These are phyloP conservation scores for Catalaphyllia jardinei DNA, from an alignment of 64 coral and sea anemone species.

Conservation along the genomic window DNA sequence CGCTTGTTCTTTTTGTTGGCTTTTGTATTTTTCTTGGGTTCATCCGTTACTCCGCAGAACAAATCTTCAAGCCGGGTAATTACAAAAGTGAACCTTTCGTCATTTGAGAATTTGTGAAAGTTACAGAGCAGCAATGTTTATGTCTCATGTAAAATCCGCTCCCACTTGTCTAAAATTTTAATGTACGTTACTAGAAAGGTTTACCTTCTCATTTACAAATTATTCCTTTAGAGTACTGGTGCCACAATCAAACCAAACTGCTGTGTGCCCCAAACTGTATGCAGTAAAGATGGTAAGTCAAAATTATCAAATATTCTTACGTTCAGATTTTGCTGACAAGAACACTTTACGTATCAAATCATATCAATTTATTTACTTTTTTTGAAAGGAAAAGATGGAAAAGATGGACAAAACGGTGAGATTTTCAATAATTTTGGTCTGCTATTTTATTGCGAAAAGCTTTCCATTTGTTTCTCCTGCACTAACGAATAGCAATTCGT, in stretches of 20 bases:
- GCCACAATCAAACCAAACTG: not conserved
- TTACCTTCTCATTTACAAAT: no score
- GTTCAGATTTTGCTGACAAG: not conserved
- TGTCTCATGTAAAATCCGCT: no score
- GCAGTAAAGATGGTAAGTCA: not conserved
- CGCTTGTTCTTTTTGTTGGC: constrained; percentile 6
- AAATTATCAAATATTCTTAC: not conserved
- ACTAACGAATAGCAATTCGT: not conserved
- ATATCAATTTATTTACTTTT: not conserved
- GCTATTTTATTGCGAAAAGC: not conserved
- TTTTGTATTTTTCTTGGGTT: not conserved
- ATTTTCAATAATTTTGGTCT: not conserved
- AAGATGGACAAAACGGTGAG: constrained; percentile 29
- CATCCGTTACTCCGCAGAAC: not conserved
- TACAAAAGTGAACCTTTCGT: not conserved
- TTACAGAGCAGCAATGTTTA: no score
- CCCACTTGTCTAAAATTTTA: no score
- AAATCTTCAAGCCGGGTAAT: not conserved
- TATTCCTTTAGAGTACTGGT: not conserved
- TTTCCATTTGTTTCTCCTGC: not conserved
- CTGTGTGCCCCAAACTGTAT: not conserved
- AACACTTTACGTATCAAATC: not conserved
- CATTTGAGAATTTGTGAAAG: not conserved
- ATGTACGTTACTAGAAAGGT: no score
- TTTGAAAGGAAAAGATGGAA: constrained; percentile 8